Base-by-base conservation (phyloP, 1,140 invertebrate species). In the Drosophila triauraria region DNA sequence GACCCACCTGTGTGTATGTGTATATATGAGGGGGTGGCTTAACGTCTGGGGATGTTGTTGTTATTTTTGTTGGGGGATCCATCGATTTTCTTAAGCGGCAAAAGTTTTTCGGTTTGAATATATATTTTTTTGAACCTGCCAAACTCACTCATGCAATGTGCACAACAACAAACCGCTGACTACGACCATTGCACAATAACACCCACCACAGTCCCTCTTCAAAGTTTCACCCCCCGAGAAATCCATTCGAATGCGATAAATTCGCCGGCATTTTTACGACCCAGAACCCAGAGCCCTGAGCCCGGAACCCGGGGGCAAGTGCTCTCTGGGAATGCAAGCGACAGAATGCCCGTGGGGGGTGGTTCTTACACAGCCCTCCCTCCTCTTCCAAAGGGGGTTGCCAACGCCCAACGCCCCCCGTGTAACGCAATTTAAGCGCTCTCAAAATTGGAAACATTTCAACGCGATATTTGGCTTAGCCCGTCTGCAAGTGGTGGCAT, bases 71-170 rank as follows among this genome's bases (percentile, higher is more conserved):
- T 43, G 59, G 46, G 58, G 56, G 17, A 35, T 64, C 67, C 75
- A 90, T 90, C 82, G 85, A 90, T 90, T 90, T 90, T 90, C 85
- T 90, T 82, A 74, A 90, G 69, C 75, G 74, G 78, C 67, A 61
- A 69, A 77, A 84, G 75, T 65, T 81, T 80, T 81, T 57, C 27
- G 57, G 70, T 53, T 84, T 74, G 59, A 72, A 65, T 75, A 64
- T 72, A 65, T 75, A 64, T 72, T 57, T 40, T 42, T 72, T 44
- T 40, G 44, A 61, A 67, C 56, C 82, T 72, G 62, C 81, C 60
- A 65, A 86, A 78, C 47, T 71, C 79, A 84, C 56, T 88, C 80
- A 78, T 80, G 83, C 82, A 85, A 84, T 74, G 75, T 72, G 80
- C 65, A 78, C 74, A 76, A 71, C 40, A 61, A 35, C 63, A 70